Evolutionary conservation across 2,113 vertebrate species (phyloP), one percentile per base, ranked within the genome.

Genomic region (Sialia sialis): DNA sequence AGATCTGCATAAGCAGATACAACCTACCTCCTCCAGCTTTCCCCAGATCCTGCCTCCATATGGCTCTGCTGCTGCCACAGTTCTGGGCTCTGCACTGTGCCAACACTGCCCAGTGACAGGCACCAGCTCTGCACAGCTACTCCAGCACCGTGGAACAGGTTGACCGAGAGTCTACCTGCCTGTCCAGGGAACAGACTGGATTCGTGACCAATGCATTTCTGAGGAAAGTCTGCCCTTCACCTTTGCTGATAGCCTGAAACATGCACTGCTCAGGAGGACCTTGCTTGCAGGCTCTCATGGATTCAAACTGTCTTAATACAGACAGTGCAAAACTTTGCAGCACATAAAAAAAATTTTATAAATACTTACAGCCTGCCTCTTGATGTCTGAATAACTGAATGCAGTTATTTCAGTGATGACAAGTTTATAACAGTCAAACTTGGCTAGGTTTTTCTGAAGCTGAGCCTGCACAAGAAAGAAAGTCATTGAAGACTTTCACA

Each of bases 41-140:
- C 8, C 13, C 27, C 14, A 43, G 44, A 29, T 39, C 20, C 74
- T 51, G 36, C 9, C 20, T 41, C 8, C 46, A 66, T 16, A 8
- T 2, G 4, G n/a, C n/a, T n/a, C n/a, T n/a, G n/a, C n/a, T n/a
- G n/a, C 0, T 3, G 68, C 27, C 7, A 4, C 4, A 72, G 84
- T 63, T 4, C 0, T 18, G 66, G 39, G 60, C 56, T 41, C n/a
- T 34, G 11, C 48, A 2, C 20, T 4, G 22, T 54, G 44, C 54
- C 49, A 13, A 1, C 21, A 1, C n/a, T 48, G 13, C 67, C 25
- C 55, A 10, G 34, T 4, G 27, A 7, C 55, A n/a, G 36, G 18
- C 49, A n/a, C 49, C 4, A 0, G 54, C 63, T 84, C 54, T 67
- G 78, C 58, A 44, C 44, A 17, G 46, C 67, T 20, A 4, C n/a